A percentile compares a stretch with the other conserved stretches of the same genome.
phyloP scores from a whole-genome alignment of 2,113 vertebrate genomes.

The Lepidothrix coronata region DNA sequence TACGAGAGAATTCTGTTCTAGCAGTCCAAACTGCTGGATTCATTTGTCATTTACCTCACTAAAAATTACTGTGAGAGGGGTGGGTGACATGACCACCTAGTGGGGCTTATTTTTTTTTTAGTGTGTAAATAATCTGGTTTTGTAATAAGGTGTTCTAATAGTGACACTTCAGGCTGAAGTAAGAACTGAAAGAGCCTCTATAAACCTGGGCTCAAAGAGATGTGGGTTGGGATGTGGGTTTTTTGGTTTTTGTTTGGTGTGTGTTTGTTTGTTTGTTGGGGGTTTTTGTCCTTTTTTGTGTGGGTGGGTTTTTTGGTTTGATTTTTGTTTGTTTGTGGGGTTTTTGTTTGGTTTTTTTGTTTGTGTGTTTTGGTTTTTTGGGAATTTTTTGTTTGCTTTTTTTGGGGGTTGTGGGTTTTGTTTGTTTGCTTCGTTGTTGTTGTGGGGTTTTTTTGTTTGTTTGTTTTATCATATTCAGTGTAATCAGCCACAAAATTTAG shows the following conservation, averaged over 20 bases:
- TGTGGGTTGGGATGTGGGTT: not conserved
- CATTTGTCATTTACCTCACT: not conserved
- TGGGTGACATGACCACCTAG: not conserved
- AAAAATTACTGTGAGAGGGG: not conserved
- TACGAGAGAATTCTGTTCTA: not conserved
- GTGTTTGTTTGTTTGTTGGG: too few relatives aligned
- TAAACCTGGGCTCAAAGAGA: not conserved
- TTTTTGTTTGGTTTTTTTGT: not conserved
- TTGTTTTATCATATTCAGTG: not conserved
- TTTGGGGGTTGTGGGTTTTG: too few relatives aligned
- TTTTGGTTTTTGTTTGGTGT: too few relatives aligned
- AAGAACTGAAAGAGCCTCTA: not conserved
- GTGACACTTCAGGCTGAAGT: not conserved
- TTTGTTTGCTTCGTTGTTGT: not conserved
- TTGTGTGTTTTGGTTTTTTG: not conserved
- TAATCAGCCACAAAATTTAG: not conserved
- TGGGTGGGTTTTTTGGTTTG: too few relatives aligned
- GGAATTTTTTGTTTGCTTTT: not conserved
- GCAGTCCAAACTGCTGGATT: not conserved
- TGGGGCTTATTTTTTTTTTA: not conserved
- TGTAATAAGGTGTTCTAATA: not conserved
- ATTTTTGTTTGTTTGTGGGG: not conserved
- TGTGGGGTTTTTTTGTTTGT: not conserved
- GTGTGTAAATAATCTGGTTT: not conserved
- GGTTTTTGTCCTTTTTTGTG: too few relatives aligned